Evolutionary conservation across 2,888 invertebrate genomes (phyloP).

Genomic region (Lumbricus terrestris): DNA sequence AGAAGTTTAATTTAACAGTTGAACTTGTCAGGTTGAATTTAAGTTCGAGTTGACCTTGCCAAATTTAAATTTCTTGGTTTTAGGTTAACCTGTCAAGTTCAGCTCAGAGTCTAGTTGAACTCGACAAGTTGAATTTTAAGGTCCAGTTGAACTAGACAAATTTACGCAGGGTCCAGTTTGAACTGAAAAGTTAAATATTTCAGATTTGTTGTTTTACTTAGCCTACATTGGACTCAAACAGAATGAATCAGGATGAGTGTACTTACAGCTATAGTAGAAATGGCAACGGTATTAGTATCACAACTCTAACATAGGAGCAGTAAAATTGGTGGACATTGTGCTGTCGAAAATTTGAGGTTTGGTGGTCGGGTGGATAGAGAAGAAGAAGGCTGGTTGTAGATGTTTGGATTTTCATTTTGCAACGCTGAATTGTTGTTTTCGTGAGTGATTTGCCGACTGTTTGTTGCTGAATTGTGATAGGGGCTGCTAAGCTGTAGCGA

Average conservation of each 20-base stretch:
- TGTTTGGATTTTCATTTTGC: background rate
- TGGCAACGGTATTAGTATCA: background rate
- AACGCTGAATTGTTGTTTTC: background rate
- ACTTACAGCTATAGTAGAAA: background rate
- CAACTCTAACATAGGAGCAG: background rate
- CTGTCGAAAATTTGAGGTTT: background rate
- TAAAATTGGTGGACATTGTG: background rate
- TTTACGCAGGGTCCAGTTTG: background rate
- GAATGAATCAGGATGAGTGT: background rate
- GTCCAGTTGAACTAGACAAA: background rate
- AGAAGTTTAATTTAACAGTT: background rate
- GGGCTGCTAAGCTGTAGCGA: slow-evolving; percentile 11
- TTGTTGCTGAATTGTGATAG: background rate
- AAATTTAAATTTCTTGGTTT: background rate
- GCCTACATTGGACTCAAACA: background rate
- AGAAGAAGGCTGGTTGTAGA: background rate
- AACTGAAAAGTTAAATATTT: background rate
- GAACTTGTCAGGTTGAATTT: background rate
- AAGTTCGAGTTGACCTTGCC: background rate
- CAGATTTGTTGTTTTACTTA: background rate
- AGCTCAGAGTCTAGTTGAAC: background rate
- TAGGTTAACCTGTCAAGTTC: background rate
- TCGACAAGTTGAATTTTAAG: background rate
- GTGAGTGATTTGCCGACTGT: background rate
- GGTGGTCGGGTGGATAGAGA: background rate